Conservation (phyloP, 1,140 invertebrate genomes). For the Metaphire vulgaris region DNA sequence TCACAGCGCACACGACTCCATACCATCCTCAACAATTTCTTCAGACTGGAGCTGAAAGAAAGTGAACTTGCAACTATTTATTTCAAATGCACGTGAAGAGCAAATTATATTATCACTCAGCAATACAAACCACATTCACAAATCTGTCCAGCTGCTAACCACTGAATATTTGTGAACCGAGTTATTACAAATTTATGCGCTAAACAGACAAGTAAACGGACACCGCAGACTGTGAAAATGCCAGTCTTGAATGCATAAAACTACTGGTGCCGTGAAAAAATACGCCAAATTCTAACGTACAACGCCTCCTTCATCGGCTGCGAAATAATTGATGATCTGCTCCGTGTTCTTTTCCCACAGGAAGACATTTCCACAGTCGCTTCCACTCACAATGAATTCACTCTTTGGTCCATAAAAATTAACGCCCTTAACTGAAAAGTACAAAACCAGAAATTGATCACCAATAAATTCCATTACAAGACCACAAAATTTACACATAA, state of each 20-base stretch:
- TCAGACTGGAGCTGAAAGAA: too few species aligned
- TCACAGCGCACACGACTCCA: not conserved
- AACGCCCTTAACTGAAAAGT: slow-evolving; percentile 73
- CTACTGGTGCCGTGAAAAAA: too few species aligned
- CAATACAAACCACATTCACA: not conserved
- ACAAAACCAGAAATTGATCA: not conserved
- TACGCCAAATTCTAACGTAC: too few species aligned
- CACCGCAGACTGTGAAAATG: not conserved
- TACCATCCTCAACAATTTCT: not conserved
- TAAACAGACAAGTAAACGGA: not conserved
- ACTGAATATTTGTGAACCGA: not conserved
- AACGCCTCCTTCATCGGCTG: slow-evolving; percentile 76
- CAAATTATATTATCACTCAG: slow-evolving; percentile 51
- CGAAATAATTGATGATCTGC: slow-evolving; percentile 77
- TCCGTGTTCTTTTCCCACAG: slow-evolving; percentile 87
- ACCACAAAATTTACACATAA: not conserved
- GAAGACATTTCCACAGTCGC: slow-evolving; percentile 89
- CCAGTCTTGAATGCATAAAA: not conserved
- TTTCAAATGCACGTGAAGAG: not conserved
- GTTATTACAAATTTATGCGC: not conserved
- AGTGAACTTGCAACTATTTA: too few species aligned
- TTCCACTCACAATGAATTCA: slow-evolving; percentile 82
- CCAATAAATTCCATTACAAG: too few species aligned
- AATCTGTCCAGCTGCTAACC: not conserved
- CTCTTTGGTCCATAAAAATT: slow-evolving; percentile 86